phyloP scores from a whole-genome alignment of 2,113 vertebrate genomes.

The Burhinus oedicnemus region DNA sequence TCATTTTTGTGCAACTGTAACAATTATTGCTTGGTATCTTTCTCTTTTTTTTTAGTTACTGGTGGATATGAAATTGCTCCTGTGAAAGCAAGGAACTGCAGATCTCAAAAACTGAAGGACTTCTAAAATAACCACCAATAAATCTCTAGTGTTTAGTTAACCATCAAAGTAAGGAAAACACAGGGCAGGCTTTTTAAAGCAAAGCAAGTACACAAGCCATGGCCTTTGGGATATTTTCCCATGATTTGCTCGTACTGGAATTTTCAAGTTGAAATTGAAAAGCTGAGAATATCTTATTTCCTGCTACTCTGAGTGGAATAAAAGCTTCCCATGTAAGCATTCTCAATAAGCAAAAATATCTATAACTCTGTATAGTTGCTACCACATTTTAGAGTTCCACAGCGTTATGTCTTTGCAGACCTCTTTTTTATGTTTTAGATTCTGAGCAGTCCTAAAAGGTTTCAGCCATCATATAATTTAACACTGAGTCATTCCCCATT shows the following conservation, averaged over 20 bases:
- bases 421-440: constrained; percentile 5
- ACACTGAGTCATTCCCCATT: constrained; percentile 60
- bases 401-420: not conserved
- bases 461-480: constrained; percentile 73
- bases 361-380: not conserved
- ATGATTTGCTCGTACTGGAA: constrained; percentile 51
- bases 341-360: constrained; percentile 39
- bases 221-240: constrained; percentile 20
- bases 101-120: not conserved
- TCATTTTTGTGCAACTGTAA: not conserved
- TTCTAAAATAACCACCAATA: constrained; percentile 7
- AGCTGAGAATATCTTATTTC: constrained; percentile 52
- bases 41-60: not conserved
- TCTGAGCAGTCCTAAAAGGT: constrained; percentile 42
- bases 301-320: constrained; percentile 24
- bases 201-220: not conserved
- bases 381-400: not conserved
- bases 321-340: constrained; percentile 32
- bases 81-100: not conserved
- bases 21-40: not conserved
- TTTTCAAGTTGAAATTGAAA: constrained; percentile 52
- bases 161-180: constrained; percentile 43
- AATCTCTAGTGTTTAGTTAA: constrained; percentile 49
- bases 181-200: constrained; percentile 5
- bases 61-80: not conserved